These are phyloP conservation scores for Sylvilagus bachmani DNA, from an alignment of 2,113 vertebrate genomes.

Conservation along the genomic window DNA sequence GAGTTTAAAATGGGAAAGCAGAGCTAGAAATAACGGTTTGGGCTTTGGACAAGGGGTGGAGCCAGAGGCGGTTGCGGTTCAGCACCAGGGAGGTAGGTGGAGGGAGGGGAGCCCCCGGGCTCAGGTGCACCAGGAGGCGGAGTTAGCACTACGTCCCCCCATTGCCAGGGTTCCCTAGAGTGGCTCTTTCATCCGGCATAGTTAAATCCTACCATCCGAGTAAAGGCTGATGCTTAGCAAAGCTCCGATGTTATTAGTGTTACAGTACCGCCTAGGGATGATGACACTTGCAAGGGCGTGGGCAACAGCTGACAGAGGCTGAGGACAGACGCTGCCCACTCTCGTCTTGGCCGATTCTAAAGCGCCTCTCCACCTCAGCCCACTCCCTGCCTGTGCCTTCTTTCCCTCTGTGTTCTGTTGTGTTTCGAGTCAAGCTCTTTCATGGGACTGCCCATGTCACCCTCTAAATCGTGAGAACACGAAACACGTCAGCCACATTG, in stretches of 20 bases:
- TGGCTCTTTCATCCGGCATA: background rate
- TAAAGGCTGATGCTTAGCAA: background rate
- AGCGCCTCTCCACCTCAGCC: background rate
- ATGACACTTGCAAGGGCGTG: background rate
- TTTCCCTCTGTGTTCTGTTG: background rate
- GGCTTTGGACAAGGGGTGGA: background rate
- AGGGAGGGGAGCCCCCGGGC: background rate
- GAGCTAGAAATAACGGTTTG: background rate
- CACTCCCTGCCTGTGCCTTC: background rate
- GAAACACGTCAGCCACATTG: background rate
- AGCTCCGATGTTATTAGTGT: too few species aligned
- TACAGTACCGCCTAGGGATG: background rate
- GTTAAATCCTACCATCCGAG: background rate
- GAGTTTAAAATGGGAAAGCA: background rate
- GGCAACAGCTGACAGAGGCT: background rate
- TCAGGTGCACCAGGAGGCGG: accelerated
- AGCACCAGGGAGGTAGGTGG: too few species aligned
- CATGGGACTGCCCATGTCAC: background rate
- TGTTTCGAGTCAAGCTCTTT: background rate
- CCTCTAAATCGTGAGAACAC: background rate
- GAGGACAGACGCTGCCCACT: background rate
- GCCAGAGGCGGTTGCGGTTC: background rate
- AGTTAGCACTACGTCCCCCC: background rate
- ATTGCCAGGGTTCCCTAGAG: accelerated
- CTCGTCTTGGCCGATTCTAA: accelerated